phyloP scores from a whole-genome alignment of 2,113 vertebrate species.

The Phalacrocorax aristotelis region DNA sequence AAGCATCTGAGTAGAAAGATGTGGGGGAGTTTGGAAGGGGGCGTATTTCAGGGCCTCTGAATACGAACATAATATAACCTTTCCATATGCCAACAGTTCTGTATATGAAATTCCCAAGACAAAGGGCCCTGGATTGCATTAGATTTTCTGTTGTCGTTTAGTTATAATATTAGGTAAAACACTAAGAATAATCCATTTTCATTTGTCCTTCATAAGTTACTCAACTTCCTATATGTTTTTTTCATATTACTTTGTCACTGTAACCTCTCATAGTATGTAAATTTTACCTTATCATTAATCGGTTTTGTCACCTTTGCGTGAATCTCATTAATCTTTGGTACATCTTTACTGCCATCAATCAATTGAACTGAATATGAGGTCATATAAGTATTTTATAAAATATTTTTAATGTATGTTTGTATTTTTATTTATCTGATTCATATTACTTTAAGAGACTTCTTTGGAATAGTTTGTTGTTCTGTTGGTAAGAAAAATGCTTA shows the following conservation, averaged over 20 bases:
- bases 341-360: neutral
- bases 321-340: slow-evolving; percentile 26
- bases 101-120: neutral
- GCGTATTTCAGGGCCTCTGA: neutral
- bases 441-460: neutral
- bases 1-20: neutral
- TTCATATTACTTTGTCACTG: neutral
- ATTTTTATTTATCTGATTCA: neutral
- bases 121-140: neutral
- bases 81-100: neutral
- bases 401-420: neutral
- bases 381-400: neutral
- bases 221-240: neutral
- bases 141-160: neutral
- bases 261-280: neutral
- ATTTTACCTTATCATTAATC: neutral
- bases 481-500: neutral
- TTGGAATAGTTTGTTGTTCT: neutral
- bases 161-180: neutral
- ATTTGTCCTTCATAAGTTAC: neutral
- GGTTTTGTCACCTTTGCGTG: neutral
- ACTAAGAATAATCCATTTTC: neutral
- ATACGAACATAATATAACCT: neutral
- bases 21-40: neutral
- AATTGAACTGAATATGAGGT: neutral